Evolutionary conservation across 2,888 invertebrate species (phyloP).

Genomic region (Tinea pellionella): DNA sequence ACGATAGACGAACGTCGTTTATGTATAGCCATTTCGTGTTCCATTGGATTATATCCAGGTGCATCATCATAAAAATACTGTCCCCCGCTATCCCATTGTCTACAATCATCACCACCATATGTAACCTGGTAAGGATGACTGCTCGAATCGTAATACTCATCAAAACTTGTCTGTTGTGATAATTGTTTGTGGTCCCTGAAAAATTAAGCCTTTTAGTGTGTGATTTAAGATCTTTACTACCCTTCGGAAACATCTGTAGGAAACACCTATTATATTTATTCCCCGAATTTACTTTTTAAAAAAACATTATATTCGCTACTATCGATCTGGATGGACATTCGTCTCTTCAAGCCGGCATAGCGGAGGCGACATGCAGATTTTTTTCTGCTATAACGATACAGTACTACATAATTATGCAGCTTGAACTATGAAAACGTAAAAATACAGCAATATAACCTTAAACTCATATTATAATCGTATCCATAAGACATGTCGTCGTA

Average conservation of each 20-base stretch:
- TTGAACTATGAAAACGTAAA: too few species aligned
- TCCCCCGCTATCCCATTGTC: conserved; percentile 81
- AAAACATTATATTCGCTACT: too few species aligned
- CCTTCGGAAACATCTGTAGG: too few species aligned
- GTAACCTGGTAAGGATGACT: conserved; percentile 73
- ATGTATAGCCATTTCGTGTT: conserved; percentile 68
- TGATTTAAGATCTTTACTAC: too few species aligned
- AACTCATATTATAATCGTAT: conserved; percentile 58
- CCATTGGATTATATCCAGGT: conserved; percentile 60
- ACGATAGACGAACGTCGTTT: conserved; percentile 65
- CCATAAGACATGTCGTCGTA: conserved; percentile 77
- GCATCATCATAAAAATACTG: conserved; percentile 54
- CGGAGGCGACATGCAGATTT: too few species aligned
- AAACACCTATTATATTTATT: too few species aligned
- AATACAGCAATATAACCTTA: conserved; percentile 36
- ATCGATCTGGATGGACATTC: too few species aligned
- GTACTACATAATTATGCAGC: too few species aligned
- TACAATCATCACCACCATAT: conserved; percentile 70
- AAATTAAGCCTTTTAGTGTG: conserved; percentile 17
- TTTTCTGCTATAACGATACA: too few species aligned
- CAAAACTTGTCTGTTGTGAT: conserved; percentile 67
- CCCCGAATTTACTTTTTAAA: too few species aligned
- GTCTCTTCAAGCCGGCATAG: too few species aligned
- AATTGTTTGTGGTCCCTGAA: conserved; percentile 63
- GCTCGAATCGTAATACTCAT: conserved; percentile 75